Evolutionary conservation across 2,113 vertebrate genomes (phyloP).

Genomic region (Candoia aspera): DNA sequence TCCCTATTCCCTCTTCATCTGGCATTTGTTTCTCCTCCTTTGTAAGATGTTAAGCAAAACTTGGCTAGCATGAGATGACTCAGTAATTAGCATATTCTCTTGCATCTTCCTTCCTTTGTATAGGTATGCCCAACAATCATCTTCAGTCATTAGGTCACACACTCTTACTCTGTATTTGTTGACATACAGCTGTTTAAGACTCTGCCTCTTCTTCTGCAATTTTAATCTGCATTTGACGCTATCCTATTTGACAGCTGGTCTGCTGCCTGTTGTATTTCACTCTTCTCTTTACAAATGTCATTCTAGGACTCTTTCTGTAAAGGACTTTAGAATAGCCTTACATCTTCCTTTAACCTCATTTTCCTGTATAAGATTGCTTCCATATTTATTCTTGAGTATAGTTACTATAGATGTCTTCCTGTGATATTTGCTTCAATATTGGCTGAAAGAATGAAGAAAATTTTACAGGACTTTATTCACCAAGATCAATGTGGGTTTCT

Average conservation of each 20-base stretch:
- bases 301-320: neutral
- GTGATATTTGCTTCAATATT: too few species aligned
- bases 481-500: too few species aligned
- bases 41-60: neutral
- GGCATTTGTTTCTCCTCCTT: neutral
- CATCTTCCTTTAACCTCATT: neutral
- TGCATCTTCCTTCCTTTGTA: neutral
- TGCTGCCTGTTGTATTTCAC: neutral
- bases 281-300: neutral
- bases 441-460: too few species aligned
- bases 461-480: too few species aligned
- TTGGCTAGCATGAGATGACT: neutral
- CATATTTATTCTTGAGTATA: neutral
- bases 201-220: neutral
- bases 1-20: neutral
- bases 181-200: neutral
- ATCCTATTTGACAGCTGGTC: neutral
- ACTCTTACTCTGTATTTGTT: neutral
- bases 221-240: neutral
- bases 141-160: neutral
- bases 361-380: neutral
- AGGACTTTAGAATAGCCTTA: neutral
- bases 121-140: neutral
- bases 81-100: neutral
- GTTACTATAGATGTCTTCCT: neutral